These are phyloP conservation scores for Aphidius colemani DNA, from an alignment of 2,888 invertebrate genomes.

Conservation along the genomic window DNA sequence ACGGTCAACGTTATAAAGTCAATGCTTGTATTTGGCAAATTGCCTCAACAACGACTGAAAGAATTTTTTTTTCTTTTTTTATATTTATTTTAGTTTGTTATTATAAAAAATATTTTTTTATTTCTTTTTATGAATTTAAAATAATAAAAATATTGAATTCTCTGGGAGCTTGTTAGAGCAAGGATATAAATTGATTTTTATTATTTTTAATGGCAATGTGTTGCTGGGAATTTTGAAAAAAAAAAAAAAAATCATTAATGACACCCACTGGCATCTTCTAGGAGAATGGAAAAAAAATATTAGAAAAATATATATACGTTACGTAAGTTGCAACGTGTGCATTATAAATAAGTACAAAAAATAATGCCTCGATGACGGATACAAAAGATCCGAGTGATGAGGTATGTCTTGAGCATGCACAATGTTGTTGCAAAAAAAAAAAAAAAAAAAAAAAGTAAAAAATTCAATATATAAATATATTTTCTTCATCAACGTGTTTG, in stretches of 20 bases:
- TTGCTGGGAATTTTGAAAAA: no score
- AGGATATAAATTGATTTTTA: no score
- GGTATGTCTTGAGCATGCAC: slow-evolving; percentile 29
- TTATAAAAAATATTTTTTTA: no score
- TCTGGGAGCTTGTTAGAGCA: no score
- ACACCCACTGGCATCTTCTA: slow-evolving; percentile 33
- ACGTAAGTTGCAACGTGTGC: slow-evolving; percentile 43
- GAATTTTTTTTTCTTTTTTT: no score
- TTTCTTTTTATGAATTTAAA: no score
- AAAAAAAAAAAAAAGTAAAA: slow-evolving; percentile 11
- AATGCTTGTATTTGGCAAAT: slow-evolving; percentile 49
- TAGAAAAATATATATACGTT: slow-evolving; percentile 27
- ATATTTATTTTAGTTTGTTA: no score
- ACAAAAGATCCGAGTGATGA: slow-evolving; percentile 41
- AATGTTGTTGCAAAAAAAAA: slow-evolving; percentile 19
- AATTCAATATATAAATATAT: slow-evolving; percentile 1
- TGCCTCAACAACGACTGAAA: slow-evolving; percentile 13
- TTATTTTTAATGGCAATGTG: no score
- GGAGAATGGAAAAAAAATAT: slow-evolving; percentile 34
- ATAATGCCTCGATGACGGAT: slow-evolving; percentile 44
- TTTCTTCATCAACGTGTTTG: slow-evolving; percentile 44
- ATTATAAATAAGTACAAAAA: slow-evolving; percentile 55
- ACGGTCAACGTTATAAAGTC: slow-evolving; percentile 59
- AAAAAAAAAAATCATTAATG: slow-evolving; percentile 16
- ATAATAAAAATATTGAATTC: no score